Conservation (phyloP, 2,113 vertebrate genomes). For the Scytalopus superciliaris region DNA sequence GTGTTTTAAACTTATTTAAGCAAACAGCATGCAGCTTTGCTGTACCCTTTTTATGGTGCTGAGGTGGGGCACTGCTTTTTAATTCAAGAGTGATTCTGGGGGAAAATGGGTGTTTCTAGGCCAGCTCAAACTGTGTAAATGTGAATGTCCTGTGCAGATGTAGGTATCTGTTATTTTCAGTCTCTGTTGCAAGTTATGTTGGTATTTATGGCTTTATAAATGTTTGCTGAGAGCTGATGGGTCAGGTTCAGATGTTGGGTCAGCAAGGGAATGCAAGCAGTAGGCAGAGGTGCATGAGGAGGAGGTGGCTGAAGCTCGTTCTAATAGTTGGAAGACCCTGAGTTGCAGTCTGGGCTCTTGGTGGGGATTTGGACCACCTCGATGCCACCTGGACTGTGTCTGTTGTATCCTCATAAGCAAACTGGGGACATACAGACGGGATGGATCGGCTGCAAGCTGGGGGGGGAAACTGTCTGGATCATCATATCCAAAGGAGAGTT, state of each 20-base stretch:
- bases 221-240: not conserved
- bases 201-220: not conserved
- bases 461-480: not conserved
- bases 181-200: not conserved
- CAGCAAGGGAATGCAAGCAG: not conserved
- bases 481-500: not conserved
- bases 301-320: not conserved
- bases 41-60: not conserved
- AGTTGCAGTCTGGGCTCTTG: not conserved
- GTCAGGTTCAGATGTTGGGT: not conserved
- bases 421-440: fast-evolving
- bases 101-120: not conserved
- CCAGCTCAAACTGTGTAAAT: not conserved
- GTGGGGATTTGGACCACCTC: not conserved
- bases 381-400: not conserved
- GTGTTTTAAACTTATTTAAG: not conserved
- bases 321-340: not conserved
- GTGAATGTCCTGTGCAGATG: not conserved
- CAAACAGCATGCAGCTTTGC: not conserved
- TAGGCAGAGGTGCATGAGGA: not conserved
- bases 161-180: not conserved
- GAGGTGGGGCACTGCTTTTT: not conserved
- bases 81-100: not conserved
- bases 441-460: not conserved
- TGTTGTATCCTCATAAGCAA: not conserved